Base-by-base conservation (phyloP, 2,888 invertebrate species). In the Acronicta alni region DNA sequence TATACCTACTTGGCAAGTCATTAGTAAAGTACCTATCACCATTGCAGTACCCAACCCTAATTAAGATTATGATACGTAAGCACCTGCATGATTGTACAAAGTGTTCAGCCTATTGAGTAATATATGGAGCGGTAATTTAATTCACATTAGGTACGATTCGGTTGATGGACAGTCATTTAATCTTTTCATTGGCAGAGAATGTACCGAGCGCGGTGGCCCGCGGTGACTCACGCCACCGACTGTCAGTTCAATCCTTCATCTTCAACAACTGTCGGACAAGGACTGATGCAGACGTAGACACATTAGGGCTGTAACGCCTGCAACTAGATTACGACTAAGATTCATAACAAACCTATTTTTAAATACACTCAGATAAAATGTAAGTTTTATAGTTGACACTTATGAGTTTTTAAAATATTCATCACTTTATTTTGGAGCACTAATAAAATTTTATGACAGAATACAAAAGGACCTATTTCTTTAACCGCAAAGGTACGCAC, bases 81-180 rank as follows among this genome's bases (percentile, higher is more conserved):
- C n/a, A 35, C 35, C 12, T 26, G 30, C n/a, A 35, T 56, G 59
- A 70, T 79, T 75, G 54, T 66, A 59, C 49, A 45, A 56, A 48
- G 67, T 48, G 67, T 67, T 72, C 70, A 55, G 58, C 68, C 67
- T 71, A 67, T 75, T 69, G 58, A 55, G 57, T 71, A 80, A 83
- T 80, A 85, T 70, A 84, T 83, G 85, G 82, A 80, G 80, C 76
- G 84, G 81, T 87, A 84, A 89, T 91, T 91, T 87, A 87, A 89
- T 89, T 90, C 87, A 83, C 89, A 89, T 91, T 89, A 89, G 81
- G 86, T 70, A 59, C 64, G 67, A 77, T 75, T 79, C 81, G 83
- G 83, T 46, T 67, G 58, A 74, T 69, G 67, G 81, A 81, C 82
- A 79, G 81, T 83, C 86, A 83, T 86, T 88, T 85, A 88, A 87